Evolutionary conservation across 1,140 invertebrate genomes (phyloP).

Genomic region (Pectinophora gossypiella): DNA sequence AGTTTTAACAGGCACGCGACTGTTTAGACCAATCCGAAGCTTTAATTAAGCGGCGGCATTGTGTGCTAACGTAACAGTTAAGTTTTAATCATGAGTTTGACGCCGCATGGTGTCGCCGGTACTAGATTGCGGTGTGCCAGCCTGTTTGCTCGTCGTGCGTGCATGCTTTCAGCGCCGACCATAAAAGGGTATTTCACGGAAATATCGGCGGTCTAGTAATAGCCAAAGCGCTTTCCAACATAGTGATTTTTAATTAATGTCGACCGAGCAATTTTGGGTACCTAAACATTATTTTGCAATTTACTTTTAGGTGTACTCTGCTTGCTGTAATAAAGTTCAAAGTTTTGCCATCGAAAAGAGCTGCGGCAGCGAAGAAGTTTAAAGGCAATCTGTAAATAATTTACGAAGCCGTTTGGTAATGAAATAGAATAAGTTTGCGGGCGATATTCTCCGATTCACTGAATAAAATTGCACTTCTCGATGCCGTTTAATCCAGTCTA

Average conservation of each 20-base stretch:
- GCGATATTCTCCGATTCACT: slow-evolving; percentile 28
- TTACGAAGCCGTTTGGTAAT: slow-evolving; percentile 1
- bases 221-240: no score
- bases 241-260: no score
- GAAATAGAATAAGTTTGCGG: slow-evolving; percentile 7
- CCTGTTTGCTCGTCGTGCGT: background rate
- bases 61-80: background rate
- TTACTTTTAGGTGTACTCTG: no score
- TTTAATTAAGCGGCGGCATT: background rate
- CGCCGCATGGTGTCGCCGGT: background rate
- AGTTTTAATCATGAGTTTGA: background rate
- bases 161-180: background rate
- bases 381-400: slow-evolving; percentile 1
- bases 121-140: background rate
- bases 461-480: slow-evolving; percentile 37
- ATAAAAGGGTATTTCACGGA: background rate
- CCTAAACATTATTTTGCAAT: no score
- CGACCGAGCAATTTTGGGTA: no score
- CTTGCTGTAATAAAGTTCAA: no score
- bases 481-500: slow-evolving; percentile 37
- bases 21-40: background rate
- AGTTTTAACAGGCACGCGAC: background rate
- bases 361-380: background rate
- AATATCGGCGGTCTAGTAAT: background rate
- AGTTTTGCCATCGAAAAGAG: no score